phyloP scores from a whole-genome alignment of 1,140 invertebrate species.

The Panagrolaimus sp. region DNA sequence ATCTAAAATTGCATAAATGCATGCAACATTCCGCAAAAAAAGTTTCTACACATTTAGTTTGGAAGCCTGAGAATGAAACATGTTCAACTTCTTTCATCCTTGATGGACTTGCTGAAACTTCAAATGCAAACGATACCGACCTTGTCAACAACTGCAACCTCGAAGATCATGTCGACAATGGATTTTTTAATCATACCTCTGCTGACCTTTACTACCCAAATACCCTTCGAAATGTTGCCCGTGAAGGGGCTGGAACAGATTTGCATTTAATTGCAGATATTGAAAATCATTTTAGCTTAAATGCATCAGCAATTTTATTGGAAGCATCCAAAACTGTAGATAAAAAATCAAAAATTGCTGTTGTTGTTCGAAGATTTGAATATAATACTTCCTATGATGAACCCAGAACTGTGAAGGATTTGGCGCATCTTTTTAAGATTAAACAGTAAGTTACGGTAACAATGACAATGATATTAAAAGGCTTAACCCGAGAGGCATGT shows the following conservation, averaged over 20 bases:
- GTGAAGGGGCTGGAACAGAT: not conserved
- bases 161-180: not conserved
- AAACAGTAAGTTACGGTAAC: not conserved
- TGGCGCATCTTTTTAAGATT: not conserved
- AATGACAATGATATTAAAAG: too few species aligned
- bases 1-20: not conserved
- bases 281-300: slow-evolving; percentile 9
- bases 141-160: not conserved
- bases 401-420: not conserved
- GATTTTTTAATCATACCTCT: not conserved
- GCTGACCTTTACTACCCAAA: not conserved
- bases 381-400: not conserved
- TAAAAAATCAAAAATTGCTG: not conserved
- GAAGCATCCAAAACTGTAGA: not conserved
- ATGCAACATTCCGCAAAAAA: not conserved
- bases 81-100: slow-evolving; percentile 1
- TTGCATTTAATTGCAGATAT: slow-evolving; percentile 9
- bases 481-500: too few species aligned
- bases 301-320: not conserved
- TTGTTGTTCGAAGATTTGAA: slow-evolving; percentile 4
- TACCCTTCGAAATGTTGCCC: not conserved
- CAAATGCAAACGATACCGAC: not conserved
- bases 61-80: not conserved
- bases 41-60: not conserved
- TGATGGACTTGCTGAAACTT: not conserved